Conservation (phyloP, 2,888 invertebrate genomes). For the Epinotia brunnichana region DNA sequence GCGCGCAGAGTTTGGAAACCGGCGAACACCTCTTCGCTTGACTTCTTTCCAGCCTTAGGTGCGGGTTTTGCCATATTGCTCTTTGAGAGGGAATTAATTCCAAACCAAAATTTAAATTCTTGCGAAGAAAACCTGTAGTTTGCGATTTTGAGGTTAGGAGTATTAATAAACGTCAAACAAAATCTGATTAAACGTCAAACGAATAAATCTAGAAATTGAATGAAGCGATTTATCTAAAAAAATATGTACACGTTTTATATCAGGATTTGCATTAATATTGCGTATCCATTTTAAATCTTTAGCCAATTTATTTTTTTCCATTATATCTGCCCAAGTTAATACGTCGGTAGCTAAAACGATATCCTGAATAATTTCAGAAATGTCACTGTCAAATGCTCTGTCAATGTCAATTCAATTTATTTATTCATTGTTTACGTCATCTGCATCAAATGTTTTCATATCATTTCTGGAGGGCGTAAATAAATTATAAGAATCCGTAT, state of each 20-base stretch:
- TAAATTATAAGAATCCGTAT: neutral
- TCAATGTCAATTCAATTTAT: neutral
- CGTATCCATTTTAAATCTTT: too few species aligned
- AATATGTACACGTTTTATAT: neutral
- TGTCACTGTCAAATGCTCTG: constrained; percentile 14
- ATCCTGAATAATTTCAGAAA: neutral
- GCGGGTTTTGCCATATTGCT: constrained; percentile 64
- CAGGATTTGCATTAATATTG: too few species aligned
- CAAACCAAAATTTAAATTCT: neutral
- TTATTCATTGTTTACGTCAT: constrained; percentile 9
- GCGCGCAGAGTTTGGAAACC: constrained; percentile 94
- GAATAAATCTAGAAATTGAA: neutral
- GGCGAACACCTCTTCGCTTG: constrained; percentile 91
- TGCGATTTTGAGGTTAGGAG: constrained; percentile 21
- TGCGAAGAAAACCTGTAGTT: neutral
- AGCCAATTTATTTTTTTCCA: too few species aligned
- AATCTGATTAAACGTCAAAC: constrained; percentile 1
- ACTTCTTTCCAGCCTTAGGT: constrained; percentile 75
- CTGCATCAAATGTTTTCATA: constrained; percentile 6
- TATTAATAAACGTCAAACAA: constrained; percentile 16
- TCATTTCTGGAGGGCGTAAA: constrained; percentile 3
- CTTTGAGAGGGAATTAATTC: neutral
- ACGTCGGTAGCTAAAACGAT: neutral
- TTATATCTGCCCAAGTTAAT: neutral
- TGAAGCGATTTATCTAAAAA: neutral